Evolutionary conservation across 1,140 invertebrate genomes (phyloP).

Genomic region (Orius insidiosus): DNA sequence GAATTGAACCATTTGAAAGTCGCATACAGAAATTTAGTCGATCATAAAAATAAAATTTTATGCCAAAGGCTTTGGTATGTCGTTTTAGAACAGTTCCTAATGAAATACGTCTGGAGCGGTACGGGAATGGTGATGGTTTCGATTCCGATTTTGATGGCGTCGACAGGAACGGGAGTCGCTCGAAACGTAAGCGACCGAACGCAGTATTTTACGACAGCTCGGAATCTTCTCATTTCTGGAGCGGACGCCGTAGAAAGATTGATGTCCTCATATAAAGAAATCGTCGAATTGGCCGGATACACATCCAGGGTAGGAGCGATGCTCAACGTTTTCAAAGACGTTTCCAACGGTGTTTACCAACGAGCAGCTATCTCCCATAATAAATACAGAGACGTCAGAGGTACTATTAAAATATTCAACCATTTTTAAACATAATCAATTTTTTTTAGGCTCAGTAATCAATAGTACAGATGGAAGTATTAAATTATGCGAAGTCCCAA

Average conservation of each 20-base stretch:
- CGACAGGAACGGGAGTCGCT: too few relatives aligned
- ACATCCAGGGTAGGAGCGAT: conserved; percentile 83
- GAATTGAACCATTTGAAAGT: too few relatives aligned
- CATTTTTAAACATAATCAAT: conserved; percentile 18
- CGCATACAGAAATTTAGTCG: too few relatives aligned
- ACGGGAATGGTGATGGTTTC: too few relatives aligned
- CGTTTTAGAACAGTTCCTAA: too few relatives aligned
- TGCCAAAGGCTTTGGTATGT: too few relatives aligned
- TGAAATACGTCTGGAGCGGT: too few relatives aligned
- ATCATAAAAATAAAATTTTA: too few relatives aligned
- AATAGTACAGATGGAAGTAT: conserved; percentile 56
- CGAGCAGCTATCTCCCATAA: conserved; percentile 26
- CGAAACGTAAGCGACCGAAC: conserved; percentile 84
- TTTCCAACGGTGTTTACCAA: conserved; percentile 59
- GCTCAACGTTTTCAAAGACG: conserved; percentile 85
- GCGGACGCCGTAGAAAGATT: conserved; percentile 94
- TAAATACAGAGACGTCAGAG: too few relatives aligned
- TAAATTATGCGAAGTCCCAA: too few relatives aligned
- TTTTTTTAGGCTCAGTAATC: conserved; percentile 45
- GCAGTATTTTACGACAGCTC: conserved; percentile 87
- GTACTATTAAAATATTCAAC: background rate
- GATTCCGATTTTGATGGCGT: too few relatives aligned
- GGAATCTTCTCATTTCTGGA: conserved; percentile 80
- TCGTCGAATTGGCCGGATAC: conserved; percentile 90
- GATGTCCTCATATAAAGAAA: conserved; percentile 95